phyloP scores from a whole-genome alignment of 2,797 vertebrate genomes.

The Taenioides sp. region DNA sequence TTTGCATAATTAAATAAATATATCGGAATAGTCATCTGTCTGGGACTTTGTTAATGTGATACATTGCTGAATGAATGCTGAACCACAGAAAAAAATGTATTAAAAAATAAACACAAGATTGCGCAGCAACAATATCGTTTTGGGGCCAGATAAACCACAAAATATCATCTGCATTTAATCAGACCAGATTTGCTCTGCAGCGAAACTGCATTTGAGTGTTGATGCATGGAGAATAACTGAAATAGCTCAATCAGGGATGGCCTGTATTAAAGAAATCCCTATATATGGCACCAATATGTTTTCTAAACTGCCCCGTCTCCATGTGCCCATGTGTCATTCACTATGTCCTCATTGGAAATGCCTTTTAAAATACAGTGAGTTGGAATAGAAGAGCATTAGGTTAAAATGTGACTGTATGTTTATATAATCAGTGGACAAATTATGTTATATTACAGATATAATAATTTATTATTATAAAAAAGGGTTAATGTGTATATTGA shows the following conservation, averaged over 20 bases:
- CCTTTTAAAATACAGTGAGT: not conserved
- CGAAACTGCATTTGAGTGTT: conserved; percentile 25
- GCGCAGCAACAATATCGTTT: conserved; percentile 41
- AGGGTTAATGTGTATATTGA: too few relatives aligned
- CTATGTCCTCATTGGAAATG: not conserved
- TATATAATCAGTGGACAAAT: too few relatives aligned
- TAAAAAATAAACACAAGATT: conserved; percentile 42
- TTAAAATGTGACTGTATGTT: not conserved
- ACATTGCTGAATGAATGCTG: conserved; percentile 8
- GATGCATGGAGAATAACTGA: conserved; percentile 38
- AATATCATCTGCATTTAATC: conserved; percentile 51
- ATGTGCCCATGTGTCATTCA: not conserved
- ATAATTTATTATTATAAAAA: too few relatives aligned
- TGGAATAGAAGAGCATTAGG: not conserved
- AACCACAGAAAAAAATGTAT: conserved; percentile 30
- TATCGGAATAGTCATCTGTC: conserved; percentile 27
- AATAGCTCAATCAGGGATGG: conserved; percentile 38
- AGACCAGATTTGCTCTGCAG: conserved; percentile 23
- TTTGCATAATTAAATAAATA: conserved; percentile 24
- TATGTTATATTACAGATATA: too few relatives aligned
- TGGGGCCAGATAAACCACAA: conserved; percentile 18
- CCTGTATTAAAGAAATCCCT: not conserved
- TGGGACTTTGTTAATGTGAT: conserved; percentile 13
- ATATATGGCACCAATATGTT: not conserved
- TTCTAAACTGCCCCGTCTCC: not conserved